phyloP scores from a whole-genome alignment of 2,113 vertebrate species.

The Leucosticte australis region DNA sequence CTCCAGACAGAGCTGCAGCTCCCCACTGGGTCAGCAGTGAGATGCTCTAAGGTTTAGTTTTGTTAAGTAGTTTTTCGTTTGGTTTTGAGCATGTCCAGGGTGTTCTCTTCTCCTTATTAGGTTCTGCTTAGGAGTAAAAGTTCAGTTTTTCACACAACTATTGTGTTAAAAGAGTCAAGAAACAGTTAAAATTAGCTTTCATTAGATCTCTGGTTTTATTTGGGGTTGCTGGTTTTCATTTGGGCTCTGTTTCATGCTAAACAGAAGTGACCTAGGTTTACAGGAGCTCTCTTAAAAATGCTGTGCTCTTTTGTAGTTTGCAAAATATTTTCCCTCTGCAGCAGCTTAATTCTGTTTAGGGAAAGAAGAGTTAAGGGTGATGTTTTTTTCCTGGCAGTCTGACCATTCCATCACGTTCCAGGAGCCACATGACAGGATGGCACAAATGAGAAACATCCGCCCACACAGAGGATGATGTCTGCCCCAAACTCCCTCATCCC shows the following conservation, averaged over 20 bases:
- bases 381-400: conserved; percentile 20
- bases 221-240: not conserved
- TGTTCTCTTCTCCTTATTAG: not conserved
- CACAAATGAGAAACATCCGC: conserved; percentile 11
- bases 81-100: not conserved
- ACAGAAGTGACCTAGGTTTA: not conserved
- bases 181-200: not conserved
- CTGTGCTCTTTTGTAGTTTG: not conserved
- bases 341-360: not conserved
- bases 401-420: conserved; percentile 12
- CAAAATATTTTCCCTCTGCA: not conserved
- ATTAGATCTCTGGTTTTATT: not conserved
- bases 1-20: not conserved
- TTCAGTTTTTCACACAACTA: not conserved
- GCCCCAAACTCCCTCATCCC: not conserved
- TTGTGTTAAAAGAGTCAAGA: not conserved
- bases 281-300: not conserved
- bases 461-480: conserved; percentile 14
- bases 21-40: not conserved
- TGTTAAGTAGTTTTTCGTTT: not conserved
- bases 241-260: not conserved
- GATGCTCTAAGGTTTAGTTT: not conserved
- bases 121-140: not conserved
- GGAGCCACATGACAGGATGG: conserved; percentile 45
- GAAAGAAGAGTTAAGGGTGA: conserved; percentile 15